Evolutionary conservation across 2,888 invertebrate species (phyloP).

Genomic region (Rhodophaea formosa): DNA sequence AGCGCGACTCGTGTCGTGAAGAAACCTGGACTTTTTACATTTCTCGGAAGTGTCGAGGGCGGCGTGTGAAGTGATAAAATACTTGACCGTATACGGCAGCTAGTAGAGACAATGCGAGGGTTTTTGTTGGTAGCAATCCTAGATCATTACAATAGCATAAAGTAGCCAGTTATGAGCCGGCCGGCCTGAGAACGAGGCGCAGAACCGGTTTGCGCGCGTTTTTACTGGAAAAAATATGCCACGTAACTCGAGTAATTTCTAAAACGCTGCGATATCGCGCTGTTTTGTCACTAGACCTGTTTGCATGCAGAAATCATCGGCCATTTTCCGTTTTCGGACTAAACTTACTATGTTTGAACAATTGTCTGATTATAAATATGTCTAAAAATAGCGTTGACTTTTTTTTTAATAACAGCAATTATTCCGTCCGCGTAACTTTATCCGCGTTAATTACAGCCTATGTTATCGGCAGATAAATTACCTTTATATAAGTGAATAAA

Average conservation of each 20-base stretch:
- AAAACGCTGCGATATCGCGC: slow-evolving; percentile 35
- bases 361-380: no score
- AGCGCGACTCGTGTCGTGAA: slow-evolving; percentile 23
- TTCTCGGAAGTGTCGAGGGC: slow-evolving; percentile 54
- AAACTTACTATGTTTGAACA: no score
- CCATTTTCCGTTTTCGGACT: background rate
- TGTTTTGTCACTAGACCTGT: slow-evolving; percentile 9
- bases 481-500: no score
- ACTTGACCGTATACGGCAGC: slow-evolving; percentile 55
- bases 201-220: slow-evolving; percentile 69
- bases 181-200: slow-evolving; percentile 56
- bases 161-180: slow-evolving; percentile 74
- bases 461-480: no score
- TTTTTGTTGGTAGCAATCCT: slow-evolving; percentile 70
- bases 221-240: slow-evolving; percentile 60
- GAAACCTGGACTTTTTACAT: slow-evolving; percentile 36
- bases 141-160: slow-evolving; percentile 78
- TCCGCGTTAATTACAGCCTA: no score
- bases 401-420: no score
- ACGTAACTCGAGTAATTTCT: slow-evolving; percentile 50
- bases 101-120: slow-evolving; percentile 67
- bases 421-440: no score
- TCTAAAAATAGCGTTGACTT: no score
- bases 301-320: background rate
- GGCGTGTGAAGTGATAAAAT: slow-evolving; percentile 66